phyloP scores from a whole-genome alignment of 2,888 invertebrate species.

The Drosophila kambysellisi region DNA sequence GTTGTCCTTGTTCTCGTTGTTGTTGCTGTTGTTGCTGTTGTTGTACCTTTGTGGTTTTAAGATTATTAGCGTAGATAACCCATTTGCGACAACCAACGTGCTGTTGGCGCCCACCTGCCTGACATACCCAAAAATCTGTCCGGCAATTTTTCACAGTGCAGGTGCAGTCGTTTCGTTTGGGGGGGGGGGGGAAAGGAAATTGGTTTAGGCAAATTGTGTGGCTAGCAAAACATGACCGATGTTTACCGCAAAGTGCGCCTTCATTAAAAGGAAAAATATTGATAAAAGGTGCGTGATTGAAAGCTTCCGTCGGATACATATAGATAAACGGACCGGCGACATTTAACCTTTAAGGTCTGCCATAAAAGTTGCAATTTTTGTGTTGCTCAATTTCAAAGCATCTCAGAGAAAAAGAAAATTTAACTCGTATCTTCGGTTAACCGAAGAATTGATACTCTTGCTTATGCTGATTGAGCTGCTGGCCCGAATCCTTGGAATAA shows the following conservation, averaged over 20 bases:
- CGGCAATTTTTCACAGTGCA: slow-evolving; percentile 71
- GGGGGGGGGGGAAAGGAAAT: slow-evolving; percentile 71
- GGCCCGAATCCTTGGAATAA: background rate
- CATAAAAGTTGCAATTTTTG: slow-evolving; percentile 66
- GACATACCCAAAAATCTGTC: slow-evolving; percentile 43
- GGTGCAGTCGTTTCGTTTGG: slow-evolving; percentile 36
- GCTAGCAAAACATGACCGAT: slow-evolving; percentile 76
- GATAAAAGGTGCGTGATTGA: slow-evolving; percentile 68
- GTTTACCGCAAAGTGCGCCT: slow-evolving; percentile 52
- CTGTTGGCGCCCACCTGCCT: slow-evolving; percentile 25
- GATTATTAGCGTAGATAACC: slow-evolving; percentile 78
- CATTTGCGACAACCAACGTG: slow-evolving; percentile 67
- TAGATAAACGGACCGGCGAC: slow-evolving; percentile 39
- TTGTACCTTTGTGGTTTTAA: slow-evolving; percentile 73
- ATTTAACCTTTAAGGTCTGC: slow-evolving; percentile 8
- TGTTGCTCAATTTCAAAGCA: slow-evolving; percentile 27
- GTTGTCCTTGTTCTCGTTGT: slow-evolving; percentile 32
- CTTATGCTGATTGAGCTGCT: slow-evolving; percentile 1
- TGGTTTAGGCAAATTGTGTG: slow-evolving; percentile 84
- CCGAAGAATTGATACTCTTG: slow-evolving; percentile 50
- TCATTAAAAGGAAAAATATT: slow-evolving; percentile 47
- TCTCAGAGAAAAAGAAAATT: slow-evolving; percentile 23
- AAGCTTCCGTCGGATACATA: slow-evolving; percentile 44
- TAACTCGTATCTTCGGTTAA: slow-evolving; percentile 17
- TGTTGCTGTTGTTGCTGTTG: slow-evolving; percentile 30